A percentile compares a stretch with the other conserved stretches of the same genome.
These are phyloP conservation scores for Terebella lapidaria DNA, from an alignment of 2,888 invertebrate species.

Conservation along the genomic window DNA sequence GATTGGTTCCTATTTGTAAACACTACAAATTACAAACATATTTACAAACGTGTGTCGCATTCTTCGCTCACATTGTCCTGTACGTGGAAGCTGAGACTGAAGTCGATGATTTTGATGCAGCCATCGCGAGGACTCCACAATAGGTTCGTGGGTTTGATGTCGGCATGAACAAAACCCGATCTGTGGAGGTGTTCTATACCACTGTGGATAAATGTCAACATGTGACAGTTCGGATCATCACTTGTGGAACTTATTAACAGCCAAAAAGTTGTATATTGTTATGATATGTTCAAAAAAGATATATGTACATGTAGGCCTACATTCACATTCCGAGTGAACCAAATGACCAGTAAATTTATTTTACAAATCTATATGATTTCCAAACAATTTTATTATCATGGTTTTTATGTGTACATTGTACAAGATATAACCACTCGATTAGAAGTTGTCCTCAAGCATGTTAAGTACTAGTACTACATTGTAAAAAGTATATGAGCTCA, in stretches of 20 bases:
- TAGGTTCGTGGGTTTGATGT: conserved; percentile 11
- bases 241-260: no score
- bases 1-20: no score
- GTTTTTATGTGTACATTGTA: no score
- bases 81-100: conserved; percentile 12
- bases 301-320: background rate
- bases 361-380: background rate
- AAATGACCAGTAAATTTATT: background rate
- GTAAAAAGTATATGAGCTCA: no score
- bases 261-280: background rate
- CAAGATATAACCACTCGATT: no score
- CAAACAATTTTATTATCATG: no score
- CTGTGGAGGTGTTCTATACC: conserved; percentile 6
- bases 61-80: conserved; percentile 6
- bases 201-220: conserved; percentile 1
- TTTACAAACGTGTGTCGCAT: background rate
- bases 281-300: background rate
- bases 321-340: background rate
- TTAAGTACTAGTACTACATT: no score
- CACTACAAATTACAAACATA: no score
- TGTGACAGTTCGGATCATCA: no score
- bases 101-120: conserved; percentile 9
- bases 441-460: no score
- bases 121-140: conserved; percentile 6
- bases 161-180: conserved; percentile 11